phyloP scores from a whole-genome alignment of 2,113 vertebrate genomes.

The Rattus rattus region DNA sequence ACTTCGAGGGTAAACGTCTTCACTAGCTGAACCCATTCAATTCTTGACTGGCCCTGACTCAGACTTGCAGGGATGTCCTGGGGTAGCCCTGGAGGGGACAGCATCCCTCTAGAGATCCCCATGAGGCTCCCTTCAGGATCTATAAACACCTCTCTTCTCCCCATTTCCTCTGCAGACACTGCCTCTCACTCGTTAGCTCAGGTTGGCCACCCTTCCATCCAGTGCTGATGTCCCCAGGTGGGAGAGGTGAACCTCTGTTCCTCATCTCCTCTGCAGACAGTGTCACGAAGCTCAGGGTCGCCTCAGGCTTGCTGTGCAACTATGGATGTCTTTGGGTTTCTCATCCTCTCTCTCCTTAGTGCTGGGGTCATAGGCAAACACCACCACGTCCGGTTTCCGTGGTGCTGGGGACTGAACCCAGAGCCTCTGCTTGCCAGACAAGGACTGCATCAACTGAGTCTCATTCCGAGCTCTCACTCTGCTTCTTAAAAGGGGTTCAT shows the following conservation, averaged over 20 bases:
- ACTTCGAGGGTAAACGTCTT: neutral
- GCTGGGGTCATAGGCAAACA: neutral
- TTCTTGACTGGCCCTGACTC: neutral
- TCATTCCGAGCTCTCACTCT: neutral
- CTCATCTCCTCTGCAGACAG: no score
- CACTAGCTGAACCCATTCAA: constrained; percentile 40
- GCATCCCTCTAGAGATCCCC: neutral
- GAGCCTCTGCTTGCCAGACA: neutral
- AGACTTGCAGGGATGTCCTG: neutral
- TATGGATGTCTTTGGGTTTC: neutral
- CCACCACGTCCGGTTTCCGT: no score
- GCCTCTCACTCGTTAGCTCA: no score
- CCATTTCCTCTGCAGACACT: no score
- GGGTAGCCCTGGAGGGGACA: neutral
- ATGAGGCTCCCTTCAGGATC: neutral
- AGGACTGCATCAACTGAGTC: neutral
- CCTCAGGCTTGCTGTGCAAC: neutral
- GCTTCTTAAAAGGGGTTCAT: neutral
- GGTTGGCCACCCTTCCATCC: neutral
- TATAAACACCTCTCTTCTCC: neutral
- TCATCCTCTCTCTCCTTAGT: neutral
- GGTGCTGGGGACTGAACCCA: neutral
- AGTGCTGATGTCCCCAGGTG: rapidly evolving
- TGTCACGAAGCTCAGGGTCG: neutral
- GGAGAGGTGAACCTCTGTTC: neutral